Evolutionary conservation across 1,140 invertebrate species (phyloP).

Genomic region (Orussus abietinus): DNA sequence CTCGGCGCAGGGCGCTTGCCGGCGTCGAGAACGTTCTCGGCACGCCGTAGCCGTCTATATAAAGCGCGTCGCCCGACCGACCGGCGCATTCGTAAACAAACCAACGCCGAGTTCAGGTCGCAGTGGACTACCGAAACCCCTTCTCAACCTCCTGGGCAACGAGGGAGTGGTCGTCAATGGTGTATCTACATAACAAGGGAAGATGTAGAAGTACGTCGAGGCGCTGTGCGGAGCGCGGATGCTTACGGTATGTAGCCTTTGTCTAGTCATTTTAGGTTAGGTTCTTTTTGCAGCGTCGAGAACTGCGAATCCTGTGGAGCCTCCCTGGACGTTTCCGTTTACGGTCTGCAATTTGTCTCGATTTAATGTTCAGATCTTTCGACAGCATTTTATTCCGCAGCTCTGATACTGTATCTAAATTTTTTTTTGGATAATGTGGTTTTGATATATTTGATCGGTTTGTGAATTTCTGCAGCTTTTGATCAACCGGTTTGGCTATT

Average conservation of each 20-base stretch:
- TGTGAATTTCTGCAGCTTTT: too few relatives aligned
- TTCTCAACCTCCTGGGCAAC: conserved; percentile 23
- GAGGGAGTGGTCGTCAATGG: conserved; percentile 24
- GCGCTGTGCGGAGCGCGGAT: conserved; percentile 44
- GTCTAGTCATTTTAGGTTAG: too few relatives aligned
- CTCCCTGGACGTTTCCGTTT: not conserved
- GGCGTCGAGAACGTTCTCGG: conserved; percentile 1
- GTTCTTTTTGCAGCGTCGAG: too few relatives aligned
- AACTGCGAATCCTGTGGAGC: not conserved
- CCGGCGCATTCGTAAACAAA: conserved; percentile 45
- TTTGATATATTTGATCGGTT: too few relatives aligned
- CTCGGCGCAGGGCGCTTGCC: conserved; percentile 17
- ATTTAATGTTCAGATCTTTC: not conserved
- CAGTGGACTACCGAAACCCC: conserved; percentile 26
- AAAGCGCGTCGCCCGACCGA: conserved; percentile 26
- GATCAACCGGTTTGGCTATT: too few relatives aligned
- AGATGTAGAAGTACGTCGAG: conserved; percentile 19
- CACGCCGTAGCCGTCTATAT: conserved; percentile 34
- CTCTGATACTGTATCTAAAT: not conserved
- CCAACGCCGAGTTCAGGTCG: conserved; percentile 34
- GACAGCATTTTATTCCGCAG: not conserved
- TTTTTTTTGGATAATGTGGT: not conserved
- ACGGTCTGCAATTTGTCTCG: not conserved
- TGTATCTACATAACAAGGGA: conserved; percentile 8
- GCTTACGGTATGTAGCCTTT: conserved; percentile 44